Conservation (phyloP, 2,797 vertebrate species). For the Lepus townsendii region DNA sequence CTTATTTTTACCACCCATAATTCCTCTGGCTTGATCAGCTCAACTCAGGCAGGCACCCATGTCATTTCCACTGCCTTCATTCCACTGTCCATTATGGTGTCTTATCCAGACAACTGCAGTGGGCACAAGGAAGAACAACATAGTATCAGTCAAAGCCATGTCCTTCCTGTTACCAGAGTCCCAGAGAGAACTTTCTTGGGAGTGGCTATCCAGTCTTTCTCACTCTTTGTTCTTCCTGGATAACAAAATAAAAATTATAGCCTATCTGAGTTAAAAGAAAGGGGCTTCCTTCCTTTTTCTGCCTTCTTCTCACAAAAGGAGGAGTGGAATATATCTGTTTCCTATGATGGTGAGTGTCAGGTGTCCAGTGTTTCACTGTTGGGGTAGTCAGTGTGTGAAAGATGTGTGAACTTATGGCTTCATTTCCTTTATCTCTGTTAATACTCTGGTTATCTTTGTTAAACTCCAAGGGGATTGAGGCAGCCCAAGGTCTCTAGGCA, state of each 20-base stretch:
- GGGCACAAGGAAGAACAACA: background rate
- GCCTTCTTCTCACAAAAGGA: background rate
- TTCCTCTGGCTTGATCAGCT: background rate
- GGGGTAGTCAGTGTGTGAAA: background rate
- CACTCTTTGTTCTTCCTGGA: background rate
- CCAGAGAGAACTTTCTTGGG: background rate
- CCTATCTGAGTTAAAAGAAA: background rate
- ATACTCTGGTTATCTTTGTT: too few species aligned
- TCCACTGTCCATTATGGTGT: fast-evolving
- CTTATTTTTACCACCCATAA: background rate
- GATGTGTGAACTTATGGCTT: fast-evolving
- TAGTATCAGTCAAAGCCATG: fast-evolving
- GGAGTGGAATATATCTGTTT: background rate
- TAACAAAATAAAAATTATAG: slow-evolving; percentile 7
- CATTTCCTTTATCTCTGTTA: background rate
- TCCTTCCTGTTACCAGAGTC: background rate
- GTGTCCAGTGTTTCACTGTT: background rate
- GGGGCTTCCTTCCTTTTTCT: background rate
- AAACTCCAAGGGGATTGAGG: background rate
- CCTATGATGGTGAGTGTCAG: background rate
- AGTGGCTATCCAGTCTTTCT: background rate
- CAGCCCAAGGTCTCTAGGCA: background rate
- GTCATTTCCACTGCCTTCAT: background rate
- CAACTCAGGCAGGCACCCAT: background rate
- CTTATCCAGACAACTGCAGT: too few species aligned